Conservation (phyloP, 2,888 invertebrate species). For the Orthosia cruda region DNA sequence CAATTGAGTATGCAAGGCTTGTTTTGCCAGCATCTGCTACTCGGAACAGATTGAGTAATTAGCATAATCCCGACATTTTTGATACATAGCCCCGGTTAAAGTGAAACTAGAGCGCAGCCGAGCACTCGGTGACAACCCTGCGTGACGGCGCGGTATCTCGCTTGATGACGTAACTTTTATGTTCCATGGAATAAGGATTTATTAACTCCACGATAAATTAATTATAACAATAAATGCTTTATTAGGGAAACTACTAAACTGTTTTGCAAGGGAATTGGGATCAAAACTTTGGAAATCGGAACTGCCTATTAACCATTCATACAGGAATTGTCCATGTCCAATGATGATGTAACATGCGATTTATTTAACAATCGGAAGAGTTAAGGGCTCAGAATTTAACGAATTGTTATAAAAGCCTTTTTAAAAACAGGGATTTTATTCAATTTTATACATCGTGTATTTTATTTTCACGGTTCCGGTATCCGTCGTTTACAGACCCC, state of each 20-base stretch:
- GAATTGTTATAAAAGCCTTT: slow-evolving; percentile 5
- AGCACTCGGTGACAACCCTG: slow-evolving; percentile 67
- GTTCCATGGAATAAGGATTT: slow-evolving; percentile 58
- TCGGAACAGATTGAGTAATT: slow-evolving; percentile 68
- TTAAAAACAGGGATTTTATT: no score
- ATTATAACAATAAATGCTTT: slow-evolving; percentile 59
- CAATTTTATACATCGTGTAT: no score
- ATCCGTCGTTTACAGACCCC: slow-evolving; percentile 28
- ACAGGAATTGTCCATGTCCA: not conserved
- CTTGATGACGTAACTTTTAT: slow-evolving; percentile 66
- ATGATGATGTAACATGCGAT: not conserved
- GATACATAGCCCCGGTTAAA: slow-evolving; percentile 59
- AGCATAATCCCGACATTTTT: slow-evolving; percentile 70
- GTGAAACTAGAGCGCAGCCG: slow-evolving; percentile 47
- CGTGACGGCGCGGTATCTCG: slow-evolving; percentile 59
- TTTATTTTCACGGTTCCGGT: slow-evolving; percentile 24
- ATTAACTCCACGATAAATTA: slow-evolving; percentile 62
- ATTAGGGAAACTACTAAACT: slow-evolving; percentile 33
- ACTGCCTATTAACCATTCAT: slow-evolving; percentile 17
- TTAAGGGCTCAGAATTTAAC: not conserved
- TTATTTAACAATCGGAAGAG: no score
- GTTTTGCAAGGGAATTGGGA: slow-evolving; percentile 24
- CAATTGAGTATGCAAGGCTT: slow-evolving; percentile 60
- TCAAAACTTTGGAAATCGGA: slow-evolving; percentile 6
- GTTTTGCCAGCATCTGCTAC: slow-evolving; percentile 60